Percentiles rank a stretch among this genome's conserved stretches.
phyloP scores from a whole-genome alignment of 2,797 vertebrate species.

The Megaceryle alcyon region DNA sequence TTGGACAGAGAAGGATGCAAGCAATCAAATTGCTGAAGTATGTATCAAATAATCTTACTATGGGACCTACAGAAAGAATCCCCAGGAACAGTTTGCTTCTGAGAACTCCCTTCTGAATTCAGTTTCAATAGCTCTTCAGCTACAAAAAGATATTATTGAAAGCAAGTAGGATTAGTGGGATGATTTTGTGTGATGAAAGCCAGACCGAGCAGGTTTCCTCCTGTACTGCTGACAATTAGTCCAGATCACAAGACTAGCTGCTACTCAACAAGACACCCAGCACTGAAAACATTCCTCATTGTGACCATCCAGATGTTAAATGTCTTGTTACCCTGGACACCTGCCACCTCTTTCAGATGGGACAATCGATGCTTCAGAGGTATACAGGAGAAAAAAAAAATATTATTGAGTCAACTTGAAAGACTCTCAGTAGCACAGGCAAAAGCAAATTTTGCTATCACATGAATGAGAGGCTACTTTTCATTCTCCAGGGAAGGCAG shows the following conservation, averaged over 20 bases:
- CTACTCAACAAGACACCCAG: slow-evolving; percentile 27
- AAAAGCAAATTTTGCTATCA: background rate
- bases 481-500: background rate
- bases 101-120: slow-evolving; percentile 33
- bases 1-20: background rate
- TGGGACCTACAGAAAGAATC: slow-evolving; percentile 22
- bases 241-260: background rate
- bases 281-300: slow-evolving; percentile 25
- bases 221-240: slow-evolving; percentile 39
- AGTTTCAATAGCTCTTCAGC: slow-evolving; percentile 37
- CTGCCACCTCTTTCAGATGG: slow-evolving; percentile 17
- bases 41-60: background rate
- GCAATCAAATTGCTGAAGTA: background rate
- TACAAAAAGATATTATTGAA: slow-evolving; percentile 25
- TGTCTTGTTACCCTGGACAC: slow-evolving; percentile 17
- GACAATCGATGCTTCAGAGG: background rate
- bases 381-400: background rate
- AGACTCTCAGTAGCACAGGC: background rate
- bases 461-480: background rate
- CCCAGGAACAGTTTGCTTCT: slow-evolving; percentile 10
- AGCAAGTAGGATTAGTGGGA: slow-evolving; percentile 29
- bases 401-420: background rate
- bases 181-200: slow-evolving; percentile 30
- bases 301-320: background rate
- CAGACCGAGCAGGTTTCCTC: slow-evolving; percentile 27